Percentiles rank a stretch among this genome's conserved stretches.
Conservation (phyloP, 2,888 invertebrate species). For the Pilophorus perplexus region DNA sequence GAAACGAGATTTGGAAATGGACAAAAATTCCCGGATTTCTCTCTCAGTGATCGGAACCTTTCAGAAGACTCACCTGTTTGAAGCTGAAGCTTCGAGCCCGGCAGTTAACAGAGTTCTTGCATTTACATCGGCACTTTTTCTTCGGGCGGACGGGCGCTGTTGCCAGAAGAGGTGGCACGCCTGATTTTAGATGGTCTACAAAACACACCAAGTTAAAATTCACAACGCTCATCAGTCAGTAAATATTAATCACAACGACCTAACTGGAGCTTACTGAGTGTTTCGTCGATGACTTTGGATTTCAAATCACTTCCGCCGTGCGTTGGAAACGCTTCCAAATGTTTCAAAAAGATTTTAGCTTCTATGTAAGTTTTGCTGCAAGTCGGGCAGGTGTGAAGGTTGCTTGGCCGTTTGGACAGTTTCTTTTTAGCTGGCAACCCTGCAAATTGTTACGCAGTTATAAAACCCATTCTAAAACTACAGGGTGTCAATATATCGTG, state of each 20-base stretch:
- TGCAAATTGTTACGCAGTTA: no score
- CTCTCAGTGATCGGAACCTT: no score
- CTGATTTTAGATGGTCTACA: no score
- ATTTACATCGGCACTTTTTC: constrained; percentile 21
- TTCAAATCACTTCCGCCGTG: constrained; percentile 56
- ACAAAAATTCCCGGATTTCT: no score
- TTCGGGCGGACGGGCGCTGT: constrained; percentile 9
- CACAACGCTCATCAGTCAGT: no score
- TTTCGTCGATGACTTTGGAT: no score
- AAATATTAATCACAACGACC: no score
- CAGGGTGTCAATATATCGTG: no score
- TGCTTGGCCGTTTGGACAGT: constrained; percentile 56
- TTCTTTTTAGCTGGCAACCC: constrained; percentile 48
- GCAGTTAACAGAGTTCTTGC: constrained; percentile 7
- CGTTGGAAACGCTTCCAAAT: constrained; percentile 62
- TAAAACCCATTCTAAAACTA: no score
- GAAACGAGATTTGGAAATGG: not conserved
- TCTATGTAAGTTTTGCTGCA: constrained; percentile 66
- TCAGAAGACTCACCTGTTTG: constrained; percentile 6
- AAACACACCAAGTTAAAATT: no score
- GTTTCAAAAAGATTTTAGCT: constrained; percentile 60
- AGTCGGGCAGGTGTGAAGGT: constrained; percentile 61
- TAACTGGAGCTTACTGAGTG: no score
- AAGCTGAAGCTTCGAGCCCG: not conserved
- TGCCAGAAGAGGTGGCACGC: no score